A percentile compares a stretch with the other conserved stretches of the same genome.
phyloP scores from a whole-genome alignment of 2,113 vertebrate genomes.

The Alces alces region DNA sequence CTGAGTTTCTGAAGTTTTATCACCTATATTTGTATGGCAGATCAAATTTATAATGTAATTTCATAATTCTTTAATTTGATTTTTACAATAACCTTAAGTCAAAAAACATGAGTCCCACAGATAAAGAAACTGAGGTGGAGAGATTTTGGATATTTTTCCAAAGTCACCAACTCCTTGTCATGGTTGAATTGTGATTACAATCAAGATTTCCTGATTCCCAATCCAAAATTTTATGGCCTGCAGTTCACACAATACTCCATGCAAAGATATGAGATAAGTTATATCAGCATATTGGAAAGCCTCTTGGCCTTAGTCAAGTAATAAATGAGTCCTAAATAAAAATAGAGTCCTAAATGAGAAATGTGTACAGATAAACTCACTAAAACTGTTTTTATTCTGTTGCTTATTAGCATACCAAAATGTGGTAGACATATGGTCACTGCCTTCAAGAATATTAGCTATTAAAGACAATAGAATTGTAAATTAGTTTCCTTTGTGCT shows the following conservation, averaged over 20 bases:
- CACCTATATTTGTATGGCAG: neutral
- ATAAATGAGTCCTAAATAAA: too few species aligned
- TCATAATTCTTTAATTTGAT: neutral
- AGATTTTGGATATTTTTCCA: neutral
- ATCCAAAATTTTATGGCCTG: neutral
- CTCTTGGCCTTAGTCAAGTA: too few species aligned
- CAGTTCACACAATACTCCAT: neutral
- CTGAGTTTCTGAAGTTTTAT: neutral
- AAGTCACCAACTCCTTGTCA: neutral
- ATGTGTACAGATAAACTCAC: conserved; percentile 15
- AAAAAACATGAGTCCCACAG: neutral
- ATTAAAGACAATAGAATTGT: neutral
- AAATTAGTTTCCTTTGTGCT: neutral
- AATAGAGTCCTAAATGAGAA: conserved; percentile 12
- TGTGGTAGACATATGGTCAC: neutral
- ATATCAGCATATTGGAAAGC: neutral
- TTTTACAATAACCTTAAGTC: neutral
- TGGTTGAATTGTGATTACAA: conserved; percentile 10
- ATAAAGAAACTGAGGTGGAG: neutral
- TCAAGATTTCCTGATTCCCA: neutral
- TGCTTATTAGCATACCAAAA: conserved; percentile 18
- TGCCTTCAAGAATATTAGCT: conserved; percentile 28
- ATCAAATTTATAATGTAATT: neutral
- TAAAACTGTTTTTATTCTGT: conserved; percentile 30
- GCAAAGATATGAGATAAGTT: conserved; percentile 15